Evolutionary conservation across 2,888 invertebrate genomes (phyloP), one percentile per base, ranked within the genome.

Genomic region (Torymus aiolomorphi): DNA sequence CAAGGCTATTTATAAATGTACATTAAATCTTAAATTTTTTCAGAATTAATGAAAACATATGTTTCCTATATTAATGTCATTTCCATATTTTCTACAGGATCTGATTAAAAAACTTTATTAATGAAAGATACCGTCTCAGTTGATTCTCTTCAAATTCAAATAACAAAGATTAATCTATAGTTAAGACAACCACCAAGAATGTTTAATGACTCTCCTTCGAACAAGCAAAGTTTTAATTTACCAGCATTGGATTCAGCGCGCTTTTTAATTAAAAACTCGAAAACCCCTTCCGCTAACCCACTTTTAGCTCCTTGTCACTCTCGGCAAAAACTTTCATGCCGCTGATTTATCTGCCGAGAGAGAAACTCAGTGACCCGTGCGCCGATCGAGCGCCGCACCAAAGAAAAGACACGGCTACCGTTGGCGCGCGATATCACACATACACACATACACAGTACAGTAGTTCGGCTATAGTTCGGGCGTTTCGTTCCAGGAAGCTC

Each of bases 311-410:
- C 69, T 66, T 54, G 62, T 72, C 13, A 24, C 77, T 49, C 70
- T 54, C 61, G 24, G 54, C 51, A 65, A 65, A 77, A 69, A 74
- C 73, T 80, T 80, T 74, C 76, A 73, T 80, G 69, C 54, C 61
- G 51, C 57, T 76, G 78, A 81, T 76, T 81, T 81, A 78, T 78
- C 75, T 54, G 66, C 54, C 42, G 81, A 78, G 78, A 81, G 81
- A 78, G 78, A 81, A 81, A 81, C 75, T 75, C 81, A 13, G 65
- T 69, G 76, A 69, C 73, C 73, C 67, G 76, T 62, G 67, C 31
- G n/a, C 11, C 51, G n/a, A 42, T 59, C 42, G 42, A 42, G 42
- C 42, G 42, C 42, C 42, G n/a, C n/a, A 42, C 42, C 42, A 42
- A 42, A 42, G 42, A 42, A 42, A 42, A 42, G 42, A 42, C 42